phyloP scores from a whole-genome alignment of 2,797 vertebrate species.

The Phrynocephalus vlangalii region DNA sequence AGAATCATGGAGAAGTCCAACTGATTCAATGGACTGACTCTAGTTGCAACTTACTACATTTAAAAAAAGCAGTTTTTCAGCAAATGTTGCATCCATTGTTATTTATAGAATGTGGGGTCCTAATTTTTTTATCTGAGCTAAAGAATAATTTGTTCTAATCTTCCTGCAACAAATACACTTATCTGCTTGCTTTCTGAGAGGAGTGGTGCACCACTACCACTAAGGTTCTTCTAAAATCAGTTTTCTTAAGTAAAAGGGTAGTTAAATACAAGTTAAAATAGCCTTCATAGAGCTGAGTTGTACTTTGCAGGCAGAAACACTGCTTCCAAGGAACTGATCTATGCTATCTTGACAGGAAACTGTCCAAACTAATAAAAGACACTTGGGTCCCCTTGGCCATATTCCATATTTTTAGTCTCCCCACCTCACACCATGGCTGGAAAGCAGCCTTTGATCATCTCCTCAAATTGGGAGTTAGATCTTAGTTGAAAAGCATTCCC shows the following conservation, averaged over 20 bases:
- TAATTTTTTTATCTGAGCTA: neutral
- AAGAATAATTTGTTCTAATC: neutral
- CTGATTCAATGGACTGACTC: too few relatives aligned
- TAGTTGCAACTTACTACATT: too few relatives aligned
- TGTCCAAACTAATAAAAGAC: neutral
- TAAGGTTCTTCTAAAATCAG: neutral
- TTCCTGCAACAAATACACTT: neutral
- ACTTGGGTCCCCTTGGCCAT: neutral
- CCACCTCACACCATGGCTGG: neutral
- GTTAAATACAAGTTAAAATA: neutral
- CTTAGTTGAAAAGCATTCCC: neutral
- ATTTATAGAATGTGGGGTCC: neutral
- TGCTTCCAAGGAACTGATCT: neutral
- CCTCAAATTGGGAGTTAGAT: neutral
- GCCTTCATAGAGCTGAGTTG: neutral
- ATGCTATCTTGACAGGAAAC: neutral
- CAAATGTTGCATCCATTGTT: neutral
- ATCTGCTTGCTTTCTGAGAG: neutral
- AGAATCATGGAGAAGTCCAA: too few relatives aligned
- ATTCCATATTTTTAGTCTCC: neutral
- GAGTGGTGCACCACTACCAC: neutral
- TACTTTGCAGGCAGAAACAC: neutral
- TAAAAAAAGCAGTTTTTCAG: neutral
- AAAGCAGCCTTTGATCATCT: neutral
- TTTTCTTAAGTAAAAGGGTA: neutral